phyloP scores from a whole-genome alignment of 2,113 vertebrate species.

The Nothoprocta pentlandii region DNA sequence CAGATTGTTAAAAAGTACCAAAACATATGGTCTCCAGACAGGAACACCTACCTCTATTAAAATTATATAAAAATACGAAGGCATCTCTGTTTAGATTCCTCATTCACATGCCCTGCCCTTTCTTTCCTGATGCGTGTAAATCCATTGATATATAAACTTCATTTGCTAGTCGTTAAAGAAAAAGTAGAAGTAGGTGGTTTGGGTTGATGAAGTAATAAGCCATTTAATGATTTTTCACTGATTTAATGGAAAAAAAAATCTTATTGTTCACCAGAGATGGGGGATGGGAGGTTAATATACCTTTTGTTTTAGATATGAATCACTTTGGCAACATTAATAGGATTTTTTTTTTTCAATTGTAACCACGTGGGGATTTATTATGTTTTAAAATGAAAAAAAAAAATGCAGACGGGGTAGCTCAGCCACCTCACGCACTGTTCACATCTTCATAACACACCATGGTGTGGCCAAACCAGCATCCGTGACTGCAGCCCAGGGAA shows the following conservation, averaged over 20 bases:
- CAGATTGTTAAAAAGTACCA: neutral
- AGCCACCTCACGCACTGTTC: conserved; percentile 46
- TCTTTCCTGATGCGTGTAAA: neutral
- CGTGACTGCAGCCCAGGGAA: neutral
- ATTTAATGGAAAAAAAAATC: conserved; percentile 35
- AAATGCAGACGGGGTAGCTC: conserved; percentile 19
- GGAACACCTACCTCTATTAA: conserved; percentile 40
- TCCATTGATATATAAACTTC: neutral
- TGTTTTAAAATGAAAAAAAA: conserved; percentile 15
- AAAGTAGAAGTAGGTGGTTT: neutral
- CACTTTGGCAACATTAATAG: conserved; percentile 31
- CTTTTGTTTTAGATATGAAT: conserved; percentile 32
- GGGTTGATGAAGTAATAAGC: conserved; percentile 11
- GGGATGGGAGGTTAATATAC: conserved; percentile 35
- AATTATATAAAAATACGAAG: neutral
- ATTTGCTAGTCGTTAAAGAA: conserved; percentile 37
- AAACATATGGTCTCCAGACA: conserved; percentile 56
- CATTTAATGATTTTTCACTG: conserved; percentile 41
- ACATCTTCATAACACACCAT: conserved; percentile 25
- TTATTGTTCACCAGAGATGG: conserved; percentile 47
- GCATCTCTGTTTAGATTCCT: conserved; percentile 10
- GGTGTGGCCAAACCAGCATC: conserved; percentile 24
- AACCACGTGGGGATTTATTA: conserved; percentile 66
- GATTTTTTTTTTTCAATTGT: conserved; percentile 11
- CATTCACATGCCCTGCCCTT: neutral